Evolutionary conservation across 1,140 invertebrate genomes (phyloP).

Genomic region (Sycobia sp.): DNA sequence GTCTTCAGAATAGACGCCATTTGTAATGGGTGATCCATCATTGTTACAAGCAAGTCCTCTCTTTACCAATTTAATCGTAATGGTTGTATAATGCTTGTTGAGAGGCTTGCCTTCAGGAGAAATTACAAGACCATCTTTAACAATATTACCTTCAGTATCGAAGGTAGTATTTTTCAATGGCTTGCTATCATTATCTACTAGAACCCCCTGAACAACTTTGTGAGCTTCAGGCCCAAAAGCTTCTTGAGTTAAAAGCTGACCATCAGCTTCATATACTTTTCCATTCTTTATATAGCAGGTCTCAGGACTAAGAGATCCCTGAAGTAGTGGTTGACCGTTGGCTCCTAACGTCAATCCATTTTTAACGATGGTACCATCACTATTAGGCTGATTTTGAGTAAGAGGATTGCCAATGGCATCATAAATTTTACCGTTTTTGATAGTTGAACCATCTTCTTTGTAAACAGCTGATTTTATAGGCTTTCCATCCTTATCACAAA

Average conservation of each 20-base stretch:
- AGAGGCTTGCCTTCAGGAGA: slow-evolving; percentile 49
- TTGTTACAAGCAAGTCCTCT: slow-evolving; percentile 51
- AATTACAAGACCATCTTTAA: slow-evolving; percentile 52
- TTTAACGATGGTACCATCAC: slow-evolving; percentile 49
- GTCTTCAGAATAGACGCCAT: slow-evolving; percentile 46
- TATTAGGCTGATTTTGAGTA: slow-evolving; percentile 43
- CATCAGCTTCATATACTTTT: slow-evolving; percentile 46
- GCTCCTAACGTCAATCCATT: slow-evolving; percentile 49
- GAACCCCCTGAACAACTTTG: slow-evolving; percentile 49
- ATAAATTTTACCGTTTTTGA: slow-evolving; percentile 54
- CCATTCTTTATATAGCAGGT: slow-evolving; percentile 51
- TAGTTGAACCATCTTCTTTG: slow-evolving; percentile 47
- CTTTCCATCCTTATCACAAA: slow-evolving; percentile 51
- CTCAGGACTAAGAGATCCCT: slow-evolving; percentile 46
- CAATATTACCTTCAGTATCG: slow-evolving; percentile 52
- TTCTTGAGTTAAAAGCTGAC: slow-evolving; percentile 51
- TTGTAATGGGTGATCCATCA: slow-evolving; percentile 47
- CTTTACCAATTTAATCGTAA: slow-evolving; percentile 48
- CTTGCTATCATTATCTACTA: slow-evolving; percentile 52
- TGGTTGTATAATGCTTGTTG: slow-evolving; percentile 50
- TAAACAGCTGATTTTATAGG: slow-evolving; percentile 50
- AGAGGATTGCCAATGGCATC: slow-evolving; percentile 46
- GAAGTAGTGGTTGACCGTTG: slow-evolving; percentile 49
- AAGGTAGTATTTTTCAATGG: slow-evolving; percentile 51
- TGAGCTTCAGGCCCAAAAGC: slow-evolving; percentile 57